Evolutionary conservation across 1,140 invertebrate genomes (phyloP).

Genomic region (Hylaeus volcanicus): DNA sequence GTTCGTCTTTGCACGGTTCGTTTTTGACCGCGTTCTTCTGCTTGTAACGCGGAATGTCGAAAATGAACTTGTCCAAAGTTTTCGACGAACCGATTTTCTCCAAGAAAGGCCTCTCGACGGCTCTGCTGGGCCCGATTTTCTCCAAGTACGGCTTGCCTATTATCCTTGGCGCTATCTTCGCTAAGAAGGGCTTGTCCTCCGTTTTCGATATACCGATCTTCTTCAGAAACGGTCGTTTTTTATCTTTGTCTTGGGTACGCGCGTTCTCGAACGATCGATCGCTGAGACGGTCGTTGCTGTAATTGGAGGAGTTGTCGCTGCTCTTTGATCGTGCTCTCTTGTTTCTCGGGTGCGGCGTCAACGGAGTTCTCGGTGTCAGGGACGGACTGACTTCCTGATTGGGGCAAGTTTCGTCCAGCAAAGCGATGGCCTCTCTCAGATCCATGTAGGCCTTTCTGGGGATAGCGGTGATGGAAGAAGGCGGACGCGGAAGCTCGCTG

Average conservation of each 20-base stretch:
- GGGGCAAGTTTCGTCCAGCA: conserved; percentile 78
- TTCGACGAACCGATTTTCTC: conserved; percentile 76
- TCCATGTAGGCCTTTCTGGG: conserved; percentile 77
- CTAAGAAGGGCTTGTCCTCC: conserved; percentile 74
- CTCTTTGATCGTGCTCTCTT: conserved; percentile 77
- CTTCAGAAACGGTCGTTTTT: conserved; percentile 74
- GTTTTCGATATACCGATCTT: conserved; percentile 78
- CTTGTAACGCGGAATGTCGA: conserved; percentile 60
- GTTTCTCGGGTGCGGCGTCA: conserved; percentile 71
- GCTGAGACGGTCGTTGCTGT: conserved; percentile 74
- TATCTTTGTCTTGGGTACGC: conserved; percentile 67
- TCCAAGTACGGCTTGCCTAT: conserved; percentile 78
- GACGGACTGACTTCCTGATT: conserved; percentile 74
- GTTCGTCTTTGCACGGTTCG: not conserved
- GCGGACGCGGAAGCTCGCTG: conserved; percentile 58
- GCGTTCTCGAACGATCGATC: conserved; percentile 68
- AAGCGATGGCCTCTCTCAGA: conserved; percentile 74
- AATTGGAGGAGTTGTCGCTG: conserved; percentile 77
- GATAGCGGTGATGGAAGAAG: not conserved
- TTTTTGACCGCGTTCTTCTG: not conserved
- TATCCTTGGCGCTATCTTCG: conserved; percentile 72
- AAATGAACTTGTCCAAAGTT: conserved; percentile 76
- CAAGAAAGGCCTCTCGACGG: conserved; percentile 74
- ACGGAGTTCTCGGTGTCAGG: conserved; percentile 73
- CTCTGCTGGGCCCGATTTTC: conserved; percentile 76